Base-by-base conservation (phyloP, 2,888 invertebrate species). In the Dorcus parallelipipedus region DNA sequence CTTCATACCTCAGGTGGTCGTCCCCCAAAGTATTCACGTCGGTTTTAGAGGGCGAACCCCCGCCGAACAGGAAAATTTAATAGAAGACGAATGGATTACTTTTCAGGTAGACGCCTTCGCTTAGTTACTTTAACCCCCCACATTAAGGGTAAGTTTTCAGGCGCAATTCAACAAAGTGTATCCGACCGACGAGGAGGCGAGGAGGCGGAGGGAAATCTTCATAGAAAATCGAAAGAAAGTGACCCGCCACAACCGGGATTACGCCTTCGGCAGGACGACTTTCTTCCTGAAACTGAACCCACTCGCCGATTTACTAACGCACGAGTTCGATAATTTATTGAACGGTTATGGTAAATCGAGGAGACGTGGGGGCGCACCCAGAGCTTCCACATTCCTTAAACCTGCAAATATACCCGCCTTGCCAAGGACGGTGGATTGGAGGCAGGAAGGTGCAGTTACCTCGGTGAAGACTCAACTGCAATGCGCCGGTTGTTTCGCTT, bases 221-320 rank as follows among this genome's bases (percentile, higher is more conserved):
- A 72, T 78, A 10, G 75, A 75, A 60, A 79, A 78, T 64, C 65
- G 73, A 20, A 68, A 69, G 9, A 76, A 76, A 64, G 73, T 79
- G 38, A 67, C 69, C 6, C 69, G 64, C 38, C 71, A 74, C 58
- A 78, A 78, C 60, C 68, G 72, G 39, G 74, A 75, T 39, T 77
- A 73, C 63, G 71, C 74, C 5, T 64, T 64, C 26, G 76, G 77
- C 1, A 63, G 57, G 48, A 59, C 64, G 17, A 71, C 64, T 48
- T 78, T 73, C 65, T 71, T 72, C 2, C 73, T 75, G 59, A 71
- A 73, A 54, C 53, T 78, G 3, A 79, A 78, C 62, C 65, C 68
- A 6, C 78, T 67, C 59, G 75, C 73, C 0, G 78, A 79, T 62
- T 64, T 77, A 70, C 64, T 78, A 2, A 68, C 69, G 9, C 73